phyloP scores from a whole-genome alignment of 2,888 invertebrate species.

The Ametastegia equiseti region DNA sequence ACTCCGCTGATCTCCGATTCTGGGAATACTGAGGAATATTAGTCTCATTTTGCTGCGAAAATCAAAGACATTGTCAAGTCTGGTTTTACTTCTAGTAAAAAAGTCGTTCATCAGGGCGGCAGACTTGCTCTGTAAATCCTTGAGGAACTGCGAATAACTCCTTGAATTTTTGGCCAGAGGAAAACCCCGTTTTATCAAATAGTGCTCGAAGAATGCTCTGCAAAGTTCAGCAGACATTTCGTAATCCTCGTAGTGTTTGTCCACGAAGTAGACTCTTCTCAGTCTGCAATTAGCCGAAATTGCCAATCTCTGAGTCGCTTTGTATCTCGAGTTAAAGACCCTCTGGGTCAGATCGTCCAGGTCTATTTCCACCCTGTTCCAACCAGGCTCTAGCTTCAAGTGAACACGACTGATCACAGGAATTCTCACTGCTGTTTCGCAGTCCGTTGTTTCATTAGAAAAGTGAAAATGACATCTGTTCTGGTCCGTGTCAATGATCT shows the following conservation, averaged over 20 bases:
- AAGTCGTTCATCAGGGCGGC: constrained; percentile 60
- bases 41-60: too few species aligned
- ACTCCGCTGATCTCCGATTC: too few species aligned
- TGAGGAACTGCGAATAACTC: constrained; percentile 40
- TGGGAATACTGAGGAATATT: too few species aligned
- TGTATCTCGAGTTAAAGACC: constrained; percentile 95
- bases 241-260: constrained; percentile 73
- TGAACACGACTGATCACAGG: constrained; percentile 98
- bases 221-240: constrained; percentile 64
- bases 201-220: constrained; percentile 66
- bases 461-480: constrained; percentile 62
- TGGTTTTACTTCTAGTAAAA: constrained; percentile 52
- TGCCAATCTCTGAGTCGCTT: constrained; percentile 91
- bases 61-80: too few species aligned
- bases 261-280: constrained; percentile 90
- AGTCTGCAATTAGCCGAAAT: constrained; percentile 97
- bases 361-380: constrained; percentile 97
- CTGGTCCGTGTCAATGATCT: constrained; percentile 63
- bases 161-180: too few species aligned
- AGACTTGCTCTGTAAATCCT: constrained; percentile 56
- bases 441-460: constrained; percentile 92
- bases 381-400: constrained; percentile 94
- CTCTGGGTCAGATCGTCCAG: constrained; percentile 92
- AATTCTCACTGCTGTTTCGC: constrained; percentile 90
- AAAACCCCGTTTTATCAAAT: constrained; percentile 71